Evolutionary conservation across 2,888 invertebrate genomes (phyloP).

Genomic region (Andricus curvator): DNA sequence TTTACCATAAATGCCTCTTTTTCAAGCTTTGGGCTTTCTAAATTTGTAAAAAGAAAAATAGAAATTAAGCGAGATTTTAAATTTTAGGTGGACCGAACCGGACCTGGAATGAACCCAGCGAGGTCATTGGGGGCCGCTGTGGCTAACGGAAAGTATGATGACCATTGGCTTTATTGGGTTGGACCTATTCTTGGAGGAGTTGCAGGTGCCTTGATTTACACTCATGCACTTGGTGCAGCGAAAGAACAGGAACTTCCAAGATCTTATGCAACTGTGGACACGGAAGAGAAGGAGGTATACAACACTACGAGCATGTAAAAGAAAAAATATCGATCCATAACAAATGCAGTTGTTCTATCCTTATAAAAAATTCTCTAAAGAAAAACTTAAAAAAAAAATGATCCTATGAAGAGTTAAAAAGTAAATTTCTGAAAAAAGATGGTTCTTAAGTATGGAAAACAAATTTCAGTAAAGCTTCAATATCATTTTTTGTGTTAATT

Average conservation of each 20-base stretch:
- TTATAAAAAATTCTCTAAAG: neutral
- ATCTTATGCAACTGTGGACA: slow-evolving; percentile 75
- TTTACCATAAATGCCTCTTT: no score
- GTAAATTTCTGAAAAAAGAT: neutral
- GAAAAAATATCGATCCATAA: slow-evolving; percentile 27
- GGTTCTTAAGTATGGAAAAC: neutral
- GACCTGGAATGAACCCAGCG: slow-evolving; percentile 96
- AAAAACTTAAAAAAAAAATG: neutral
- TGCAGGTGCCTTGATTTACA: slow-evolving; percentile 87
- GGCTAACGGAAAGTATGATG: slow-evolving; percentile 85
- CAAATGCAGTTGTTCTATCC: slow-evolving; percentile 28
- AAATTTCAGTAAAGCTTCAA: neutral
- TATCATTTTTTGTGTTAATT: neutral
- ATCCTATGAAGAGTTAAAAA: slow-evolving; percentile 4
- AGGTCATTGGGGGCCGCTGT: slow-evolving; percentile 93
- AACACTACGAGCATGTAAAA: slow-evolving; percentile 52
- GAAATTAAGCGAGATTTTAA: neutral
- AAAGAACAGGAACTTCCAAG: slow-evolving; percentile 69
- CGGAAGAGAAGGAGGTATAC: slow-evolving; percentile 77
- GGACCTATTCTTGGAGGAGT: slow-evolving; percentile 91
- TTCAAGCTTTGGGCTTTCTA: neutral
- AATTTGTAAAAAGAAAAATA: neutral
- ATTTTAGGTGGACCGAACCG: slow-evolving; percentile 83
- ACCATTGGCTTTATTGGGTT: slow-evolving; percentile 97
- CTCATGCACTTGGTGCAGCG: slow-evolving; percentile 79